phyloP scores from a whole-genome alignment of 2,888 invertebrate species.

The Drosophila nr. perissopoda region DNA sequence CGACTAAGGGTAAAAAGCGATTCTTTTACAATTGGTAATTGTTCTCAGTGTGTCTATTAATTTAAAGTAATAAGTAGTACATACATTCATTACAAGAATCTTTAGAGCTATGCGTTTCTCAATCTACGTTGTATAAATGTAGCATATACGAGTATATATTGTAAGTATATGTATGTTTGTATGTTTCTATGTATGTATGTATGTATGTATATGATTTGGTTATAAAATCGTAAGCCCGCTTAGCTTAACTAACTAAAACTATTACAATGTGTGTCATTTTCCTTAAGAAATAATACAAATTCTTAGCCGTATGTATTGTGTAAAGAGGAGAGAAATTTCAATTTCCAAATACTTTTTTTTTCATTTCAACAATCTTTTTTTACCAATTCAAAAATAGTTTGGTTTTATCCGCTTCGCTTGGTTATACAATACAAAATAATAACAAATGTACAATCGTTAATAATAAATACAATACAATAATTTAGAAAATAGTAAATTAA shows the following conservation, averaged over 20 bases:
- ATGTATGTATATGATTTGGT: slow-evolving; percentile 50
- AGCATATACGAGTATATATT: slow-evolving; percentile 54
- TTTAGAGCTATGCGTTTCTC: slow-evolving; percentile 28
- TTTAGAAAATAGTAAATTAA: slow-evolving; percentile 57
- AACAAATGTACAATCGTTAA: slow-evolving; percentile 52
- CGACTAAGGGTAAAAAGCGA: slow-evolving; percentile 52
- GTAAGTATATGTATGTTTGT: slow-evolving; percentile 29
- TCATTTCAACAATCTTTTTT: slow-evolving; percentile 40
- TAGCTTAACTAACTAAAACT: slow-evolving; percentile 49
- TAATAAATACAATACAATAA: slow-evolving; percentile 57
- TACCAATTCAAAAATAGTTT: slow-evolving; percentile 68
- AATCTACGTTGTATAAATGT: slow-evolving; percentile 55
- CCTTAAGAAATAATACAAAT: slow-evolving; percentile 53
- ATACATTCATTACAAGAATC: slow-evolving; percentile 44
- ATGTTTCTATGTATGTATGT: slow-evolving; percentile 35
- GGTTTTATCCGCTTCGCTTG: slow-evolving; percentile 34
- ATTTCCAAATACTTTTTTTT: slow-evolving; percentile 75
- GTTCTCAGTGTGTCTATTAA: slow-evolving; percentile 32
- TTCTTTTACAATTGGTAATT: slow-evolving; percentile 33
- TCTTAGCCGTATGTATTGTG: slow-evolving; percentile 46
- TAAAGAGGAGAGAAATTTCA: slow-evolving; percentile 67
- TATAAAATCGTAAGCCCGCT: slow-evolving; percentile 71
- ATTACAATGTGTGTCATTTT: slow-evolving; percentile 53
- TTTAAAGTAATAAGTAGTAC: slow-evolving; percentile 38
- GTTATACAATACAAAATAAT: slow-evolving; percentile 45